phyloP scores from a whole-genome alignment of 2,797 vertebrate species.

The Phoeniculus purpureus region DNA sequence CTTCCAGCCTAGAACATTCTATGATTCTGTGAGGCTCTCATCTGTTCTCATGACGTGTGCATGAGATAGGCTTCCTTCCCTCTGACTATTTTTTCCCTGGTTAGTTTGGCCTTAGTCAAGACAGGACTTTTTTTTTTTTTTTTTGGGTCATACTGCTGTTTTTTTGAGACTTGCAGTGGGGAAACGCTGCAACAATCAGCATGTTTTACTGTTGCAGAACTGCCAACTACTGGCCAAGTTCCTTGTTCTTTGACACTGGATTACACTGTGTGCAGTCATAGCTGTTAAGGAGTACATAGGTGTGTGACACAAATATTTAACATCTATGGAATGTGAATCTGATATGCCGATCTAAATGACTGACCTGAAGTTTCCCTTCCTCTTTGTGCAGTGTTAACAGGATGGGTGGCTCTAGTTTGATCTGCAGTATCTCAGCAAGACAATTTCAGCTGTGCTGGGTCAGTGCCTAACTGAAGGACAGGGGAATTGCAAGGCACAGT shows the following conservation, averaged over 20 bases:
- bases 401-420: not conserved
- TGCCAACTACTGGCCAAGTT: not conserved
- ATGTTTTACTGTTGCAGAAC: not conserved
- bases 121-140: not conserved
- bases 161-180: not conserved
- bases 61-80: not conserved
- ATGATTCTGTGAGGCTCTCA: not conserved
- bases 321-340: not conserved
- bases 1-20: no score
- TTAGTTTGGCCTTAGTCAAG: not conserved
- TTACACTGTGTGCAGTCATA: not conserved
- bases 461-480: not conserved
- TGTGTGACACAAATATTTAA: not conserved
- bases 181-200: not conserved
- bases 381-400: not conserved
- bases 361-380: not conserved
- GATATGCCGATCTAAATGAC: not conserved
- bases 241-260: not conserved
- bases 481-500: not conserved
- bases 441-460: not conserved
- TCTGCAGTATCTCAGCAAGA: not conserved
- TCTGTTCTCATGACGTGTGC: not conserved
- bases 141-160: not conserved
- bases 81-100: not conserved
- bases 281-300: not conserved